Evolutionary conservation across 2,888 invertebrate species (phyloP).

Genomic region (Xanthostigma xanthostigma): DNA sequence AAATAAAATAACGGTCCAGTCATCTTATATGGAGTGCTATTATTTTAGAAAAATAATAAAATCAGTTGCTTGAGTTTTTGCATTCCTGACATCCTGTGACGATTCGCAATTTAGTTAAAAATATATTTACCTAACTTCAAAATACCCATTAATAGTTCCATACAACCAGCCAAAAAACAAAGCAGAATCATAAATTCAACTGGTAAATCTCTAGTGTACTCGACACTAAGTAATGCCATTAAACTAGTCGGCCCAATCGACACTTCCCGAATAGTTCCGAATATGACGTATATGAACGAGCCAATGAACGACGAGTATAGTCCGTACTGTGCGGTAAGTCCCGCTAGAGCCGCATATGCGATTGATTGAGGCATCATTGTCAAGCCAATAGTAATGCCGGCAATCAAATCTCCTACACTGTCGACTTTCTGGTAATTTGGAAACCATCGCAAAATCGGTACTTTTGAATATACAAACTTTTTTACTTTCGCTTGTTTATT

Average conservation of each 20-base stretch:
- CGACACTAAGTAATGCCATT: slow-evolving; percentile 73
- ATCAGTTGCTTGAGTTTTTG: slow-evolving; percentile 2
- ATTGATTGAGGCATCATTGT: slow-evolving; percentile 89
- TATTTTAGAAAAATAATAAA: neutral
- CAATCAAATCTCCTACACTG: slow-evolving; percentile 67
- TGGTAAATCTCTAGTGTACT: slow-evolving; percentile 53
- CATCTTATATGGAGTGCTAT: neutral
- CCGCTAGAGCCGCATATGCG: slow-evolving; percentile 78
- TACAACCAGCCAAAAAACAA: slow-evolving; percentile 60
- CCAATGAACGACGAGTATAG: slow-evolving; percentile 82
- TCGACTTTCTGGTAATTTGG: slow-evolving; percentile 49
- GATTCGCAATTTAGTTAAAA: too few species aligned
- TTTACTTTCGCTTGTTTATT: too few species aligned
- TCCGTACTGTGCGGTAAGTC: slow-evolving; percentile 77
- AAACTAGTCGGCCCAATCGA: slow-evolving; percentile 88
- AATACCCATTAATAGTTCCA: slow-evolving; percentile 67
- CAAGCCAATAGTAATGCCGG: slow-evolving; percentile 77
- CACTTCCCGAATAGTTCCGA: slow-evolving; percentile 78
- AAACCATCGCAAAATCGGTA: slow-evolving; percentile 50
- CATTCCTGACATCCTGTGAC: neutral
- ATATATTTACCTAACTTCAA: slow-evolving; percentile 53
- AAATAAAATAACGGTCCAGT: neutral
- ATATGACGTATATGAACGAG: slow-evolving; percentile 72
- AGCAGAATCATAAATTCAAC: slow-evolving; percentile 59
- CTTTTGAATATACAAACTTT: slow-evolving; percentile 12